Base-by-base conservation (phyloP, 37 sponge, comb jelly and placozoan genomes). In the Amphimedon queenslandica region DNA sequence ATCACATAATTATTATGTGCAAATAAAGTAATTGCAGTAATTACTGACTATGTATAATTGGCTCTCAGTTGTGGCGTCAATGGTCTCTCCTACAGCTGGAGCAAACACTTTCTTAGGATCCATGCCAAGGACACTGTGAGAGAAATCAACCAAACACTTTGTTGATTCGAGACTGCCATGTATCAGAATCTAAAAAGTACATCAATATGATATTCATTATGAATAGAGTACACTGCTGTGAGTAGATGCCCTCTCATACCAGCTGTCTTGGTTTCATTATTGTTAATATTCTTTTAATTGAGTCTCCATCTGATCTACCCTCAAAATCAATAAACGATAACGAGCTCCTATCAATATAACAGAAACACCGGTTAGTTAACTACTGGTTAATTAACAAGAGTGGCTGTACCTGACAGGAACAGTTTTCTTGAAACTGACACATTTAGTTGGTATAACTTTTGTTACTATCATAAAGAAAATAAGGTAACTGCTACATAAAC, bases 241-340 rank as follows among this genome's bases (percentile, higher is more conserved):
- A n/a, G n/a, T n/a, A n/a, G n/a, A n/a, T n/a, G n/a, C n/a, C n/a
- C n/a, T 4, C n/a, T 64, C 75, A 70, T 47, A 97, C 95, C 84
- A 99, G 77, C 51, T 95, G 99, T 58, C 95, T 72, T 11, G 99
- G 99, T 74, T 99, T 95, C 47, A 99, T 84, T 55, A 93, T 72
- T 24, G 90, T 77, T 31, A 99, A 70, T 29, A 99, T 99, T 64
- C 90, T 76, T 60, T 93, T 99, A 79, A 99, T 82, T 33, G 99
- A 99, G 30, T 99, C 99, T 3, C 99, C 99, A 73, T 99, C 99
- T 20, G 96, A 99, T 3, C 91, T 76, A 0, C 99, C 99, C 71
- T 99, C 99, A 76, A 95, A 99, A 72, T 99, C 99, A 67, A 95
- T 93, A 75, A 73, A 90, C 16, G 84, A 70, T 11, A 92, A 43